Evolutionary conservation across 2,888 invertebrate genomes (phyloP).

Genomic region (Villa cingulata): DNA sequence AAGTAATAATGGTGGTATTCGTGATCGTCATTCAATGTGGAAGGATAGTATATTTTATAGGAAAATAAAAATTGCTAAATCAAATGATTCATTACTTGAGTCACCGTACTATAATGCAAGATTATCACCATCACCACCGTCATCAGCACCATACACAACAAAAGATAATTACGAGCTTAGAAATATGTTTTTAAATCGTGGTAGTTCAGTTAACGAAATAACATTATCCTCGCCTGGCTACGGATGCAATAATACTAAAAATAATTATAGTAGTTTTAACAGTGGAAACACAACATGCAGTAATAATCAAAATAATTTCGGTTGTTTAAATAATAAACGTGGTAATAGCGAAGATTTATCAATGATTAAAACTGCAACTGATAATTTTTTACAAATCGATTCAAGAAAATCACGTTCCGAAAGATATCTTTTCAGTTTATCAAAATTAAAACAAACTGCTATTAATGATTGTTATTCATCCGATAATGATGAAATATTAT

Average conservation of each 20-base stretch:
- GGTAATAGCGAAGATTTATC: constrained; percentile 7
- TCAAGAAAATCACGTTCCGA: constrained; percentile 19
- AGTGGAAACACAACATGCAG: neutral
- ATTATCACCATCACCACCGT: constrained; percentile 17
- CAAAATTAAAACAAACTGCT: constrained; percentile 32
- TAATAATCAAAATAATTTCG: too few species aligned
- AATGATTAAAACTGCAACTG: neutral
- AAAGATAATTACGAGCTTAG: constrained; percentile 30
- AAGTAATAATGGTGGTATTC: constrained; percentile 2
- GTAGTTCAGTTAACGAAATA: constrained; percentile 23
- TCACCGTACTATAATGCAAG: constrained; percentile 26
- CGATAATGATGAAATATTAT: constrained; percentile 30
- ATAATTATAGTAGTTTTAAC: neutral
- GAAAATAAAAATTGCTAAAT: constrained; percentile 36
- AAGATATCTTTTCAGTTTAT: constrained; percentile 27
- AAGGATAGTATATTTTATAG: constrained; percentile 35
- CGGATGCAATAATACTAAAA: constrained; percentile 16
- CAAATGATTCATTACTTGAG: constrained; percentile 34
- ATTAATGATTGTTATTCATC: constrained; percentile 28
- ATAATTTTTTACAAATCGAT: constrained; percentile 10
- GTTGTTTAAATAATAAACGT: constrained; percentile 1
- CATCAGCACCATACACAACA: constrained; percentile 21
- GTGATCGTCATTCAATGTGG: constrained; percentile 30
- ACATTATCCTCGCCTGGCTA: constrained; percentile 11
- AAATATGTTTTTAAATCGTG: constrained; percentile 23